Conservation (phyloP, 2,888 invertebrate genomes). For the Trichogramma evanescens region DNA sequence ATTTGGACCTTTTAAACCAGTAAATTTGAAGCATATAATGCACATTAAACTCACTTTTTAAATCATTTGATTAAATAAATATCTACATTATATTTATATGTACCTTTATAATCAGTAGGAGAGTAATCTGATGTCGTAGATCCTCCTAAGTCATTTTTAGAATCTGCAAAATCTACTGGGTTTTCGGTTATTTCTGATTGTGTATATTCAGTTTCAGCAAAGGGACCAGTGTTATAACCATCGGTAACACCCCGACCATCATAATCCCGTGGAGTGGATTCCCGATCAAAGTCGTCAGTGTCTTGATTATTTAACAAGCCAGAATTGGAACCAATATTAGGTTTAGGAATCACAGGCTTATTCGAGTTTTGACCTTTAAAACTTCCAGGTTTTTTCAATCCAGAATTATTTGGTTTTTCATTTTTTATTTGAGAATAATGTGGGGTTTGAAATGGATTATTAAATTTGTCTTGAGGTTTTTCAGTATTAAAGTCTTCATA, state of each 20-base stretch:
- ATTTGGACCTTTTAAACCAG: constrained; percentile 2
- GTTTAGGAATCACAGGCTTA: too few relatives aligned
- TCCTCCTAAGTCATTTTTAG: too few relatives aligned
- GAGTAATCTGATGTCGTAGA: too few relatives aligned
- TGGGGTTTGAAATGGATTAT: too few relatives aligned
- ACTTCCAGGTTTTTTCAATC: too few relatives aligned
- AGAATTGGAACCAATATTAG: too few relatives aligned
- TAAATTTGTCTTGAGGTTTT: too few relatives aligned
- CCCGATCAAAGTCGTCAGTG: background rate
- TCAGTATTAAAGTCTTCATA: too few relatives aligned
- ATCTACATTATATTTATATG: background rate
- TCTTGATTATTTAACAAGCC: background rate
- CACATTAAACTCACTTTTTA: background rate
- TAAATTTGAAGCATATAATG: constrained; percentile 2
- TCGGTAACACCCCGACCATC: background rate
- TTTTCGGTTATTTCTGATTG: background rate
- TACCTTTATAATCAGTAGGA: background rate
- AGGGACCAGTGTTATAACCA: background rate
- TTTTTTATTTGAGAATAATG: too few relatives aligned
- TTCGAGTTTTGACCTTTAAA: too few relatives aligned
- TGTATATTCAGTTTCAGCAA: constrained; percentile 3
- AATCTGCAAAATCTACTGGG: too few relatives aligned
- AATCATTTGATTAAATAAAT: background rate
- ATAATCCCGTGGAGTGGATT: constrained; percentile 2
- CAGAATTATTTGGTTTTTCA: too few relatives aligned